phyloP scores from a whole-genome alignment of 1,140 invertebrate species.

The Macrosteles quadrilineatus region DNA sequence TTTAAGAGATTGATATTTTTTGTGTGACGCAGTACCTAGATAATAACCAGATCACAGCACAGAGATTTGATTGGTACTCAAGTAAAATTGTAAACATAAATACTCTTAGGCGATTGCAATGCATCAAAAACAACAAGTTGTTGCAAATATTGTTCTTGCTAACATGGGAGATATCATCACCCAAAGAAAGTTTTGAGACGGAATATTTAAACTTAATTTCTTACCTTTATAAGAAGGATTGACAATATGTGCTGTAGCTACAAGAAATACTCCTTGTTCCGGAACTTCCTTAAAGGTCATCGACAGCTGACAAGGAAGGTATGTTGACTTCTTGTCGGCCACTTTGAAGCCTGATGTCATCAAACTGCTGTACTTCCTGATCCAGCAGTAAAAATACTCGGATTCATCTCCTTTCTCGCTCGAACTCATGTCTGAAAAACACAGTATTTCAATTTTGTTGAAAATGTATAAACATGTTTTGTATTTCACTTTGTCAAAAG shows the following conservation, averaged over 20 bases:
- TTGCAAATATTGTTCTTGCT: no score
- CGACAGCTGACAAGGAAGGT: slow-evolving; percentile 72
- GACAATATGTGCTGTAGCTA: slow-evolving; percentile 71
- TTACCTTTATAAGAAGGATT: slow-evolving; percentile 75
- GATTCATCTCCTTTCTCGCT: slow-evolving; percentile 27
- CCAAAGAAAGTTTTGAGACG: no score
- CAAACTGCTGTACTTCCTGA: slow-evolving; percentile 57
- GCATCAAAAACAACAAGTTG: no score
- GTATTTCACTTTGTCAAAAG: background rate
- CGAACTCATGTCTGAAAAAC: background rate
- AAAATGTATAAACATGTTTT: background rate
- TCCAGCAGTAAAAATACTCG: slow-evolving; percentile 52
- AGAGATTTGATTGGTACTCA: no score
- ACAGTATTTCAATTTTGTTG: background rate
- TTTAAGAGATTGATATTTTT: no score
- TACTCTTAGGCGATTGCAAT: no score
- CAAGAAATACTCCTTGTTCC: slow-evolving; percentile 56
- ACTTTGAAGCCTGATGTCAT: slow-evolving; percentile 60
- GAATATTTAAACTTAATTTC: no score
- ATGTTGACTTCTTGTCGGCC: slow-evolving; percentile 60
- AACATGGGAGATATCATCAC: no score
- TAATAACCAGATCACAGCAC: no score
- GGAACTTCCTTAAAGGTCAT: slow-evolving; percentile 65
- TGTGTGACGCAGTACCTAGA: no score
- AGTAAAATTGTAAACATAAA: no score